Evolutionary conservation across 2,888 invertebrate species (phyloP).

Genomic region (Myopa tessellatipennis): DNA sequence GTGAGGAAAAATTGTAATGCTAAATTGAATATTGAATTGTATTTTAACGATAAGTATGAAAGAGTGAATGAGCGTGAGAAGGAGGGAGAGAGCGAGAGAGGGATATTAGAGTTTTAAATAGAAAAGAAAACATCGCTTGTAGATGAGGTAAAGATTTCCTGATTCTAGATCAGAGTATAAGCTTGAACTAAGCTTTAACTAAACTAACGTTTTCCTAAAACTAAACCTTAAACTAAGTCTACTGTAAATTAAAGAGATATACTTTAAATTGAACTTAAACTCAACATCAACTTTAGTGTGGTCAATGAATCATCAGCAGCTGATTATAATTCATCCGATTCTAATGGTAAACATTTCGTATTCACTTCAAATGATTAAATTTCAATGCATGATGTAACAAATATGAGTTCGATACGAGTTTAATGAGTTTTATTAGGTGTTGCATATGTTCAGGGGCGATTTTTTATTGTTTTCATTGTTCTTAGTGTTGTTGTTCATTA

Average conservation of each 20-base stretch:
- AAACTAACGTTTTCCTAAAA: too few species aligned
- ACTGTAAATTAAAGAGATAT: too few species aligned
- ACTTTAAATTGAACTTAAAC: too few species aligned
- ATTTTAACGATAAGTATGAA: background rate
- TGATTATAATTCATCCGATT: background rate
- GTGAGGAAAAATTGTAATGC: conserved; percentile 24
- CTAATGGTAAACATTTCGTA: background rate
- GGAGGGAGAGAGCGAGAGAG: background rate
- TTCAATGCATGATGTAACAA: background rate
- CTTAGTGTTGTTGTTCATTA: background rate
- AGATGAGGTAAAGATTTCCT: too few species aligned
- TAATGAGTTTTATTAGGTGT: background rate
- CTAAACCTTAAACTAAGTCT: too few species aligned
- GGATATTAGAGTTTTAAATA: too few species aligned
- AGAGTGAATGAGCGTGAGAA: background rate
- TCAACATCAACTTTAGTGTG: background rate
- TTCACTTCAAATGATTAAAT: background rate
- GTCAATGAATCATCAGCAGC: background rate
- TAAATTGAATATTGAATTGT: conserved; percentile 11
- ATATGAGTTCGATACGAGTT: background rate
- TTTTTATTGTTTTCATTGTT: background rate
- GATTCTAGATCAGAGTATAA: too few species aligned
- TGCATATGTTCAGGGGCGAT: conserved; percentile 10
- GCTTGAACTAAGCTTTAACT: too few species aligned
- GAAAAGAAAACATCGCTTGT: too few species aligned